Percentiles rank a stretch among this genome's conserved stretches.
These are phyloP conservation scores for Cherax destructor DNA, from an alignment of 1,140 invertebrate genomes.

Conservation along the genomic window DNA sequence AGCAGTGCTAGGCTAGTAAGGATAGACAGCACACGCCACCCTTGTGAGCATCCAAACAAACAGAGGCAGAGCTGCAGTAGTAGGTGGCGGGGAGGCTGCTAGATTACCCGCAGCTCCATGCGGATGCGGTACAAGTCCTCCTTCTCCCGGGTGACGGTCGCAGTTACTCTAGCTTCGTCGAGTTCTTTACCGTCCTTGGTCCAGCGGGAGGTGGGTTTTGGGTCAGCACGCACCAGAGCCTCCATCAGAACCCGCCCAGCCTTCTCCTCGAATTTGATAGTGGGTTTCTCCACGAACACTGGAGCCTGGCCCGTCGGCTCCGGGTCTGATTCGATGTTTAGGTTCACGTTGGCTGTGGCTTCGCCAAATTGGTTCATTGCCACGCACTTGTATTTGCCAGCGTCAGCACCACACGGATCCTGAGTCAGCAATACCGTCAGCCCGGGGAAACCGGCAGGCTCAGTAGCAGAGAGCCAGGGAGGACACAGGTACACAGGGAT, in stretches of 20 bases:
- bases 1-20: background rate
- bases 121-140: slow-evolving; percentile 92
- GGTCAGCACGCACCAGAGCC: slow-evolving; percentile 94
- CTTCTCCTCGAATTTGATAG: slow-evolving; percentile 95
- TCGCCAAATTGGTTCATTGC: slow-evolving; percentile 98
- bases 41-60: background rate
- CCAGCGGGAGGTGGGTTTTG: slow-evolving; percentile 96
- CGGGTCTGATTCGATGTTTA: slow-evolving; percentile 97
- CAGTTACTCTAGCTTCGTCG: slow-evolving; percentile 86
- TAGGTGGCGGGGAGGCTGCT: background rate
- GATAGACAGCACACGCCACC: background rate
- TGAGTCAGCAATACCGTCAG: slow-evolving; percentile 75
- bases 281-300: slow-evolving; percentile 98
- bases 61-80: background rate
- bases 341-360: slow-evolving; percentile 97
- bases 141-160: slow-evolving; percentile 84
- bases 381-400: slow-evolving; percentile 97
- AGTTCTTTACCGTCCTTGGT: slow-evolving; percentile 79
- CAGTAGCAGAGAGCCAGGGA: background rate
- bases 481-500: background rate
- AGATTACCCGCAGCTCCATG: slow-evolving; percentile 86
- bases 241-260: slow-evolving; percentile 96
- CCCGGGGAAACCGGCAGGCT: background rate
- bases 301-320: slow-evolving; percentile 95
- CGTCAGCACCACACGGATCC: slow-evolving; percentile 95